These are phyloP conservation scores for Enhydra lutris DNA, from an alignment of 2,113 vertebrate genomes.

Conservation along the genomic window DNA sequence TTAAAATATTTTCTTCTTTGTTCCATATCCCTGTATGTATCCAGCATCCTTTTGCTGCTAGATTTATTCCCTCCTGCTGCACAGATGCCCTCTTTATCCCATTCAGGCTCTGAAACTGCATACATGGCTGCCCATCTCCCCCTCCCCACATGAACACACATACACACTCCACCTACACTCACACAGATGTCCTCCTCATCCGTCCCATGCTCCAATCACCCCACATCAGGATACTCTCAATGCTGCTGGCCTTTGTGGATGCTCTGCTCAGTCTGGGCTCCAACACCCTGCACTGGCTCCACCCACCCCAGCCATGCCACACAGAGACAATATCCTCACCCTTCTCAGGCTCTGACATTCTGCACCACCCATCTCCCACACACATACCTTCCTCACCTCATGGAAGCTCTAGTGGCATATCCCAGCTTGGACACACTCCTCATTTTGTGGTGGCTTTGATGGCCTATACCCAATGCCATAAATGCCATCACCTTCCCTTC, in stretches of 20 bases:
- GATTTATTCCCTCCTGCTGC: neutral
- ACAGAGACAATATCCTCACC: neutral
- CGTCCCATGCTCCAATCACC: neutral
- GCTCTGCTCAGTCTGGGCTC: neutral
- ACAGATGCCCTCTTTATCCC: neutral
- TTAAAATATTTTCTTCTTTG: neutral
- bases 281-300: neutral
- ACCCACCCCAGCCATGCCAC: neutral
- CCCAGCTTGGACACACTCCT: neutral
- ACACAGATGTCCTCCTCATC: neutral
- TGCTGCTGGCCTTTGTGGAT: neutral
- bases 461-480: no score
- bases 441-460: neutral
- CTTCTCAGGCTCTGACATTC: neutral
- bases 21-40: neutral
- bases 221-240: neutral
- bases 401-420: neutral
- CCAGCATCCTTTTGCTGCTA: neutral
- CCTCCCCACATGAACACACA: neutral
- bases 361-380: neutral
- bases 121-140: no score
- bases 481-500: neutral
- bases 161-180: neutral
- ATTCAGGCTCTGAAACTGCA: neutral
- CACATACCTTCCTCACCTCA: neutral